Evolutionary conservation across 92 coral and sea anemone genomes (phyloP).

Genomic region (Parazoanthus swiftii): DNA sequence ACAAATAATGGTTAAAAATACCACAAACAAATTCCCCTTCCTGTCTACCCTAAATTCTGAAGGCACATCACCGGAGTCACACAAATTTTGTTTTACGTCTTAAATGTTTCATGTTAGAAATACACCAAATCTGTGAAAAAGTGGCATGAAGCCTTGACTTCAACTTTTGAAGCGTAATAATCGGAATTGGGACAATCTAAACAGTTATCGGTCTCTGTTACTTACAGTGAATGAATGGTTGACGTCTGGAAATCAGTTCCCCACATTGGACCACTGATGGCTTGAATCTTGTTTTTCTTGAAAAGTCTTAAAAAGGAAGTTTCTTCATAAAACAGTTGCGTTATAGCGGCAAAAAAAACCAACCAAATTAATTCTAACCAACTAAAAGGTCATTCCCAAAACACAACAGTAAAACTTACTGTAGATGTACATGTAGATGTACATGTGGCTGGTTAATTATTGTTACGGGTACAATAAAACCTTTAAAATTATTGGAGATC

Average conservation of each 20-base stretch:
- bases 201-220: background rate
- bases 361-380: background rate
- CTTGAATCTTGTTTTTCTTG: conserved; percentile 34
- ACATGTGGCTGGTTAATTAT: too few relatives aligned
- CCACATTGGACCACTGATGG: conserved; percentile 47
- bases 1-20: too few relatives aligned
- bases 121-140: too few relatives aligned
- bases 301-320: background rate
- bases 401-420: background rate
- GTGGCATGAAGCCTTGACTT: background rate
- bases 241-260: conserved; percentile 34
- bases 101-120: too few relatives aligned
- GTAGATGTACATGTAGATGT: too few relatives aligned
- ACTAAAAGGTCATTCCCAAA: background rate
- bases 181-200: background rate
- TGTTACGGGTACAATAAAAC: too few relatives aligned
- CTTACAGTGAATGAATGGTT: conserved; percentile 12
- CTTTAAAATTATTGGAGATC: too few relatives aligned
- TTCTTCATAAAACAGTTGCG: background rate
- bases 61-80: too few relatives aligned
- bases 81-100: too few relatives aligned
- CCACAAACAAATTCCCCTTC: too few relatives aligned
- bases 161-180: background rate
- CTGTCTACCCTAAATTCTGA: too few relatives aligned
- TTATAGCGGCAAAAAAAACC: background rate